These are phyloP conservation scores for Chaetodon auriga DNA, from an alignment of 2,113 vertebrate species.

Conservation along the genomic window DNA sequence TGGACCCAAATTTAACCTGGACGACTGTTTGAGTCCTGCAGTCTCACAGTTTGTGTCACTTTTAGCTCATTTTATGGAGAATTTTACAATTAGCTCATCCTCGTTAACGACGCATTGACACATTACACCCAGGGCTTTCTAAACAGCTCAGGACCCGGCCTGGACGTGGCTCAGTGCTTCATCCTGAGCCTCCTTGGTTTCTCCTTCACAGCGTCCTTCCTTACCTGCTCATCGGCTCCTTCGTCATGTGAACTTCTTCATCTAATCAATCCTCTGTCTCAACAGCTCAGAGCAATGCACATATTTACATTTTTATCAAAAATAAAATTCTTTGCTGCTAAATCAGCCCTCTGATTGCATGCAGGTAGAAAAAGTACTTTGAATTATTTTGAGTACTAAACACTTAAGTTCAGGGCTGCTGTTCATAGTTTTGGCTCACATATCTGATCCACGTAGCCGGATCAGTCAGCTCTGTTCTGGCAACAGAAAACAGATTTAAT, in stretches of 20 bases:
- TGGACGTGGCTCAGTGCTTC: not conserved
- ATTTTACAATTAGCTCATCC: not conserved
- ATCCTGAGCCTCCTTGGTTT: no score
- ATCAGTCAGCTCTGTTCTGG: no score
- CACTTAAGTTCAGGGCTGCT: no score
- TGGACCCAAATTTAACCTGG: not conserved
- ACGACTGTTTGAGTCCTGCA: not conserved
- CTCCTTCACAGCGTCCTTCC: not conserved
- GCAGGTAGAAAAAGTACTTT: not conserved
- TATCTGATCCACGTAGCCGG: no score
- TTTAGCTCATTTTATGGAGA: not conserved
- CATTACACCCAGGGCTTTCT: not conserved
- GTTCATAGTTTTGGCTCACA: not conserved
- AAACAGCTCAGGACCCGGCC: not conserved
- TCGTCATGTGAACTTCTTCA: not conserved
- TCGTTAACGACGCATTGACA: not conserved
- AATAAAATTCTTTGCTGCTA: not conserved
- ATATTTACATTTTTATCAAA: conserved; percentile 1
- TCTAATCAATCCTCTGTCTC: not conserved
- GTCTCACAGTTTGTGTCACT: not conserved
- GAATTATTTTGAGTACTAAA: no score
- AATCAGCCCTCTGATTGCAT: not conserved
- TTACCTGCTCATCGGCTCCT: not conserved
- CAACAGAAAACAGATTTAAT: no score
- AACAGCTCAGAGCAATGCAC: not conserved